Conservation (phyloP, 1,140 invertebrate genomes). For the Orussus abietinus region DNA sequence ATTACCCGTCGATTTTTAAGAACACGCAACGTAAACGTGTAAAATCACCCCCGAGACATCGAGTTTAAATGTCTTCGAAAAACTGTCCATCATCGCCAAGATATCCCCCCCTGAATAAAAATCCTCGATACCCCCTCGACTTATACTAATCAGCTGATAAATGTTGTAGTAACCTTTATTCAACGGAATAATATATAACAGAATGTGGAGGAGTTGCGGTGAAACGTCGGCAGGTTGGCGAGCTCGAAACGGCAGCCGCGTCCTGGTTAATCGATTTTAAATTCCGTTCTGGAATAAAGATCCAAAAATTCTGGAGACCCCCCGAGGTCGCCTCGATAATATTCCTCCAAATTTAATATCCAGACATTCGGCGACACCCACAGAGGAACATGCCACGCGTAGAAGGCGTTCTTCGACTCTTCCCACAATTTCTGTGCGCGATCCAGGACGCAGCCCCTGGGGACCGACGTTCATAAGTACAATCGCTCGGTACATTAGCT, state of each 20-base stretch:
- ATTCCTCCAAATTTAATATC: constrained; percentile 4
- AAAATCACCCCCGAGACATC: too few species aligned
- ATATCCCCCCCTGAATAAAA: too few species aligned
- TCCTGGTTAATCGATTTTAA: too few species aligned
- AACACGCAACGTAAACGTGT: too few species aligned
- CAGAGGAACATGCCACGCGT: constrained; percentile 4
- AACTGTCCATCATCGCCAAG: too few species aligned
- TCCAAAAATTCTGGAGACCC: background rate
- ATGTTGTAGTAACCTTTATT: constrained; percentile 41
- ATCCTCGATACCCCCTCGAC: too few species aligned
- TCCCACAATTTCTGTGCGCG: background rate
- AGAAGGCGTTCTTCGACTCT: constrained; percentile 3
- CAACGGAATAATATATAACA: constrained; percentile 38
- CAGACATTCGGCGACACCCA: constrained; percentile 6
- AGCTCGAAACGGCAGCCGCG: too few species aligned
- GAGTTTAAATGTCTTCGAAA: too few species aligned
- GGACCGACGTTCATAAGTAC: background rate
- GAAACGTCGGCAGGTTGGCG: constrained; percentile 20
- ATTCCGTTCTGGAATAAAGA: constrained; percentile 19
- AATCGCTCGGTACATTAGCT: background rate
- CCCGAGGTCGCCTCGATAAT: constrained; percentile 2
- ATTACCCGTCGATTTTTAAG: too few species aligned
- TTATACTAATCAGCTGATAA: constrained; percentile 21
- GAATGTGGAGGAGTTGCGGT: constrained; percentile 25
- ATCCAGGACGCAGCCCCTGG: background rate